These are phyloP conservation scores for Oligia strigilis DNA, from an alignment of 2,888 invertebrate genomes.

Conservation along the genomic window DNA sequence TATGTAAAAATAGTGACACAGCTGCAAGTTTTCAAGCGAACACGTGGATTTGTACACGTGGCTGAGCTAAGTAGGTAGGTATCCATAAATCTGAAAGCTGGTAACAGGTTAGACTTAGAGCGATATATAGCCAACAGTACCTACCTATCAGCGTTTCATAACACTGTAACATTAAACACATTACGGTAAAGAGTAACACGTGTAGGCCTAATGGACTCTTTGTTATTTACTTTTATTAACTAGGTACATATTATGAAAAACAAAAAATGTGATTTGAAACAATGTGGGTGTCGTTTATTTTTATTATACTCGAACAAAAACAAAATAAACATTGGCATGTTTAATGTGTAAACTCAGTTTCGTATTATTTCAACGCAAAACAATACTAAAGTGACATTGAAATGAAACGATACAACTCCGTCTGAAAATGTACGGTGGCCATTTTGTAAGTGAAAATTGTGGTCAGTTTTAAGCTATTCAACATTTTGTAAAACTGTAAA, in stretches of 20 bases:
- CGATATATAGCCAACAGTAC: constrained; percentile 18
- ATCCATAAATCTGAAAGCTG: constrained; percentile 34
- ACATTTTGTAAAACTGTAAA: constrained; percentile 21
- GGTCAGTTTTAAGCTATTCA: constrained; percentile 23
- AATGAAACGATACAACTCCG: constrained; percentile 3
- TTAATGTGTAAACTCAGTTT: constrained; percentile 7
- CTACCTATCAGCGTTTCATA: constrained; percentile 33
- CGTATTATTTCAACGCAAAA: constrained; percentile 16
- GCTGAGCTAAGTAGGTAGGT: constrained; percentile 24
- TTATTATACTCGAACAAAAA: constrained; percentile 4
- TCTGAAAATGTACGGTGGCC: not conserved
- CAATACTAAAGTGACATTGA: not conserved
- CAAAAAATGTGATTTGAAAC: constrained; percentile 27
- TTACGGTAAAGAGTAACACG: constrained; percentile 34
- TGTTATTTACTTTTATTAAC: constrained; percentile 10
- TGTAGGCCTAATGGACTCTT: constrained; percentile 31
- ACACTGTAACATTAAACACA: constrained; percentile 37
- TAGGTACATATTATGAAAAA: constrained; percentile 26
- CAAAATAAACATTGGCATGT: not conserved
- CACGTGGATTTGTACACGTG: constrained; percentile 31
- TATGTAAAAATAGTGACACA: not conserved
- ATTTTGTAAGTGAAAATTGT: not conserved
- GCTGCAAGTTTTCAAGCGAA: constrained; percentile 5
- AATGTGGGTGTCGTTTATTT: constrained; percentile 3
- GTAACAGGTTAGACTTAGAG: constrained; percentile 6